Percentiles rank a stretch among this genome's conserved stretches.
Conservation (phyloP, 2,113 vertebrate genomes). For the Isurus oxyrinchus region DNA sequence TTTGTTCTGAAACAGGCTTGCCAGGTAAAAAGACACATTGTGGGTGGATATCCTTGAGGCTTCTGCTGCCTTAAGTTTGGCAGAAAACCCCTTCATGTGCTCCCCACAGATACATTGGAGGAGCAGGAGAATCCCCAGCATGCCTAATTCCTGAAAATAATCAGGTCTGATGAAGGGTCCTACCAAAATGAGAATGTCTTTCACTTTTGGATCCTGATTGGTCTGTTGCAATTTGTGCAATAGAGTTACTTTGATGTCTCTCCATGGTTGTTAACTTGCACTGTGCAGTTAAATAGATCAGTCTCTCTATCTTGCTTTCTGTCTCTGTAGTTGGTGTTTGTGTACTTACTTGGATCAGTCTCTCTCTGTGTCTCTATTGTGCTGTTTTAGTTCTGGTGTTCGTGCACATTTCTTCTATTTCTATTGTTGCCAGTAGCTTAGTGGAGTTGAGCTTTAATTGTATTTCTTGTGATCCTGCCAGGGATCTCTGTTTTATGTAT, state of each 20-base stretch:
- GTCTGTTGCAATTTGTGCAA: not conserved
- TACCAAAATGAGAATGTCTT: not conserved
- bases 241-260: not conserved
- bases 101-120: not conserved
- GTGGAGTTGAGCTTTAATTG: not conserved
- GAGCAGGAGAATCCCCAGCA: not conserved
- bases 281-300: not conserved
- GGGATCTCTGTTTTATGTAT: not conserved
- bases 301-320: not conserved
- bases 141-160: not conserved
- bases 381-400: not conserved
- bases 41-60: not conserved
- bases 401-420: not conserved
- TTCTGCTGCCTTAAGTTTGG: not conserved
- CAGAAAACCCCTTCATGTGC: not conserved
- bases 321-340: not conserved
- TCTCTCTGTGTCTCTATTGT: not conserved
- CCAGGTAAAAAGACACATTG: not conserved
- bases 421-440: not conserved
- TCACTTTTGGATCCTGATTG: not conserved
- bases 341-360: too few species aligned
- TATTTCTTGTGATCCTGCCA: not conserved
- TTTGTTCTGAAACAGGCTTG: not conserved
- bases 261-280: not conserved
- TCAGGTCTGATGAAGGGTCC: not conserved